Percentiles rank a stretch among this genome's conserved stretches.
Evolutionary conservation across 2,797 vertebrate genomes (phyloP).

Genomic region (Coilia nasus): DNA sequence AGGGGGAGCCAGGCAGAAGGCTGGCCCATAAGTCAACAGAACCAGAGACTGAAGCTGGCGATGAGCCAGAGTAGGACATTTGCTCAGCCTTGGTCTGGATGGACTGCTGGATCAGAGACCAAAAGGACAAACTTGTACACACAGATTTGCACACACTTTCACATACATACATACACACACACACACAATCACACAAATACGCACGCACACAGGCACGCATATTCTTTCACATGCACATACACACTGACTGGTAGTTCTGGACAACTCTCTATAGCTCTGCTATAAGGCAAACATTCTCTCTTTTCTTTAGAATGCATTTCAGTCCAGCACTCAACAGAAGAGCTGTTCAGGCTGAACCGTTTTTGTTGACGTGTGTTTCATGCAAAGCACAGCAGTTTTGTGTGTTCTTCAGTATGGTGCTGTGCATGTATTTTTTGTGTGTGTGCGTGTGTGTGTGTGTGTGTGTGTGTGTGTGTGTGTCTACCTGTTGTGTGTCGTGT

Average conservation of each 20-base stretch:
- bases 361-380: slow-evolving; percentile 15
- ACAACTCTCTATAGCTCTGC: background rate
- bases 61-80: slow-evolving; percentile 44
- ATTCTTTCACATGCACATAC: background rate
- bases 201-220: background rate
- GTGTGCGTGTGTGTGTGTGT: slow-evolving; percentile 23
- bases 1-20: background rate
- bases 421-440: slow-evolving; percentile 35
- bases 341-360: background rate
- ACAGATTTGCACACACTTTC: background rate
- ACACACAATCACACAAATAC: background rate
- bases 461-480: slow-evolving; percentile 35
- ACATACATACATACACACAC: background rate
- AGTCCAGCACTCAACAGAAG: background rate
- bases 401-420: slow-evolving; percentile 33
- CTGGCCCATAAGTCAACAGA: background rate
- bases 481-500: slow-evolving; percentile 4
- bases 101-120: background rate
- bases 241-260: background rate
- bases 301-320: slow-evolving; percentile 13
- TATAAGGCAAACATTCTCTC: background rate
- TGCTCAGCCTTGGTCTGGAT: slow-evolving; percentile 46
- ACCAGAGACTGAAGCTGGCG: background rate
- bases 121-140: slow-evolving; percentile 26
- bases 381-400: slow-evolving; percentile 47